Base-by-base conservation (phyloP, 1,140 invertebrate genomes). In the Plectrocnemia conspersa region DNA sequence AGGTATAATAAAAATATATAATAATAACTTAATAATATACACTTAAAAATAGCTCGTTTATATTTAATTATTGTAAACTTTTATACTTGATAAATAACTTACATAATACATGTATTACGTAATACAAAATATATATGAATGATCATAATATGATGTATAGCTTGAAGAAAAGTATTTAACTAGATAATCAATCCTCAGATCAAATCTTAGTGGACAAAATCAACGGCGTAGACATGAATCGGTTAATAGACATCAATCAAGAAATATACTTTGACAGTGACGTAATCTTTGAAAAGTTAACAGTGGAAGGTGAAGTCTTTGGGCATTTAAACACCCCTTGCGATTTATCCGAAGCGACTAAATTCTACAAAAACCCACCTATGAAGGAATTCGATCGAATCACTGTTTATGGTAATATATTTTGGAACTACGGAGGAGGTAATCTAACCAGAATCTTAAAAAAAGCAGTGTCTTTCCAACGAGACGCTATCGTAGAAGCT, bases 401-500 rank as follows among this genome's bases (percentile, higher is more conserved):
- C 15, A 21, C 40, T 16, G 53, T 60, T 1, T 18, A 56, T 6
- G 58, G 58, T 3, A 21, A 16, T 29, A 54, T 60, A 23, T 27
- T 38, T 22, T 60, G 58, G 58, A 15, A 44, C 18, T 35, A 52
- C 13, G 29, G 41, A 21, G 5, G 2, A 29, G 58, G 49, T 21
- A 5, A 2, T 36, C 32, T 46, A 7, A 36, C 5, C 32, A 45
- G 36, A 11, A 45, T 47, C 38, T 52, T 18, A 19, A 61, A 22
- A n/a, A 61, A 64, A 21, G 65, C 69, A 16, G 38, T 40, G 2
- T 4, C 54, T 0, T 59, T 64, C 11, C 25, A 69, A 42, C 29
- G 9, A 3, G 67, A 70, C 21, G 23, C 61, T 1, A 58, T 66
- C 11, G 40, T 65, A 2, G 49, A 65, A 4, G 21, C 63, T 11